These are phyloP conservation scores for Chalcosyrphus nemorum DNA, from an alignment of 2,888 invertebrate species.

Conservation along the genomic window DNA sequence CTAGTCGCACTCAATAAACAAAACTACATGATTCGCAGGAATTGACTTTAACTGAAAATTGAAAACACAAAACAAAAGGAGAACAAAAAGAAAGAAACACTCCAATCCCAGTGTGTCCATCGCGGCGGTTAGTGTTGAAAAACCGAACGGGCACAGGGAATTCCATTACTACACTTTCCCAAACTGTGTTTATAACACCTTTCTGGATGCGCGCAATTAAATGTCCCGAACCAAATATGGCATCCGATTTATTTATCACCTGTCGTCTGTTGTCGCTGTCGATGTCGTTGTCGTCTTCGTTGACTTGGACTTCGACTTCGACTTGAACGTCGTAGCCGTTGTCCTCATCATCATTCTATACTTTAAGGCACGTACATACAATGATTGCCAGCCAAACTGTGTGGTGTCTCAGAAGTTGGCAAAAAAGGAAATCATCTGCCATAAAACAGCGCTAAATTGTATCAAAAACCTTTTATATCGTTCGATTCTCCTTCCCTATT, in stretches of 20 bases:
- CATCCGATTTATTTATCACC: conserved; percentile 81
- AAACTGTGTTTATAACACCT: conserved; percentile 73
- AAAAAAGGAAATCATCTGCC: conserved; percentile 63
- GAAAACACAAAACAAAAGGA: background rate
- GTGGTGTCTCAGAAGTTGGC: conserved; percentile 56
- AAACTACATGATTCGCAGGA: conserved; percentile 33
- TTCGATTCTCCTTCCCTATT: conserved; percentile 18
- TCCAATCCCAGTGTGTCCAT: conserved; percentile 9
- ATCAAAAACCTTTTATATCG: conserved; percentile 66
- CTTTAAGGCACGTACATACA: conserved; percentile 64
- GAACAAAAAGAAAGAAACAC: conserved; percentile 14
- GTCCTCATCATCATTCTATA: conserved; percentile 43
- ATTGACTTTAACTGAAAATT: background rate
- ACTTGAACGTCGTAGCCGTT: too few species aligned
- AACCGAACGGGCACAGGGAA: conserved; percentile 60
- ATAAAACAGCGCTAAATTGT: conserved; percentile 69
- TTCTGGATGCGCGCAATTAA: conserved; percentile 73
- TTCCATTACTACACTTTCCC: conserved; percentile 70
- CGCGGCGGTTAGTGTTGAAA: conserved; percentile 31
- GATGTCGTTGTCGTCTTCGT: conserved; percentile 72
- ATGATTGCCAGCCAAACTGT: conserved; percentile 45
- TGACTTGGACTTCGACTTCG: too few species aligned
- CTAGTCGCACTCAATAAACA: conserved; percentile 61
- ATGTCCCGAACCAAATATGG: conserved; percentile 71
- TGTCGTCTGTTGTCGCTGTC: conserved; percentile 74